Conservation (phyloP, 23 tunicate genomes). For the Styela plicata region DNA sequence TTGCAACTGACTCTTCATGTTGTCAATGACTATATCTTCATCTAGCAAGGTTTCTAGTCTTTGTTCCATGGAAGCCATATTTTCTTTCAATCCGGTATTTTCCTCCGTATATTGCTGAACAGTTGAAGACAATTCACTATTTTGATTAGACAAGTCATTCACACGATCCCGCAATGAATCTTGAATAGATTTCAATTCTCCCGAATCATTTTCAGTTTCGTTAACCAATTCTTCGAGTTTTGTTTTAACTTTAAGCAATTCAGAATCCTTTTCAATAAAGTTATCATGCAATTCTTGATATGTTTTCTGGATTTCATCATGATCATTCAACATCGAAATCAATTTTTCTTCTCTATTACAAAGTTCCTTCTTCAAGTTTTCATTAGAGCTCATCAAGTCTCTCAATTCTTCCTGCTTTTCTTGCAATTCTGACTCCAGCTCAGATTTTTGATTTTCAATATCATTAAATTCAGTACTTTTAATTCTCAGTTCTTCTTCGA, state of each 20-base stretch:
- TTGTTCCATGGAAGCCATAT: not conserved
- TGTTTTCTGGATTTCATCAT: not conserved
- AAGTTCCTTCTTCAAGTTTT: not conserved
- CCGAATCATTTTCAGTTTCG: not conserved
- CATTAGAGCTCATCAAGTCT: not conserved
- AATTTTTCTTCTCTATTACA: not conserved
- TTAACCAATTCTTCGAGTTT: not conserved
- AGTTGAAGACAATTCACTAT: not conserved
- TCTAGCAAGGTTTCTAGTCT: not conserved
- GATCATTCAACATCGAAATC: not conserved
- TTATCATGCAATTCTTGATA: not conserved
- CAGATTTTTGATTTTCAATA: not conserved
- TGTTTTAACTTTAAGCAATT: not conserved
- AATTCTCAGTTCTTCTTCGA: not conserved
- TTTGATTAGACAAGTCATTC: not conserved
- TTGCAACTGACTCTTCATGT: not conserved
- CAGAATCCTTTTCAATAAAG: not conserved
- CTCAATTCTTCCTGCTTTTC: not conserved
- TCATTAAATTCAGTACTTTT: not conserved
- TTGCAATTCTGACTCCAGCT: not conserved
- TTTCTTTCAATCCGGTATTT: not conserved
- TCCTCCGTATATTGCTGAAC: slow-evolving; percentile 4
- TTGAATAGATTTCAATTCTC: not conserved
- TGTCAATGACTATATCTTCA: not conserved
- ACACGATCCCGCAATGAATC: not conserved